Percentiles rank a stretch among this genome's conserved stretches.
These are phyloP conservation scores for Lissocephala sabroskyi DNA, from an alignment of 2,888 invertebrate genomes.

Conservation along the genomic window DNA sequence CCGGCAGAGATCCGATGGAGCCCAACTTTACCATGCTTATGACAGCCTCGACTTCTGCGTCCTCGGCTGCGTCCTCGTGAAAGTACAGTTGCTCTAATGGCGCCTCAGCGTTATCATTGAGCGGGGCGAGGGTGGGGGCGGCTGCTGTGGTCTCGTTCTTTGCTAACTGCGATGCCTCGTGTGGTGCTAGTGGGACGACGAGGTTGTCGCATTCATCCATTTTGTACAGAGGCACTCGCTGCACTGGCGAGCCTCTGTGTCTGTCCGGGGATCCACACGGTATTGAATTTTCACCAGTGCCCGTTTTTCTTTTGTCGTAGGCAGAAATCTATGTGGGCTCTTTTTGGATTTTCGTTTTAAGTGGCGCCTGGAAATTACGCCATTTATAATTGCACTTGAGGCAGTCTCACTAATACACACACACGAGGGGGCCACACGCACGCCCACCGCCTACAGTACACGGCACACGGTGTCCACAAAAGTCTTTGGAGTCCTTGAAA, in stretches of 20 bases:
- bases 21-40: conserved; percentile 45
- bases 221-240: conserved; percentile 68
- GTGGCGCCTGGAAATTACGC: conserved; percentile 51
- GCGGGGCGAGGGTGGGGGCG: neutral
- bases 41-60: conserved; percentile 58
- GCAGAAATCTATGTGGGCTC: neutral
- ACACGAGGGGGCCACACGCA: conserved; percentile 2
- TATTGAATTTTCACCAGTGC: conserved; percentile 34
- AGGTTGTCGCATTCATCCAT: conserved; percentile 74
- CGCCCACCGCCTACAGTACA: conserved; percentile 7
- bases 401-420: conserved; percentile 23
- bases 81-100: conserved; percentile 7
- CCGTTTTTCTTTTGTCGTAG: conserved; percentile 24
- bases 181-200: conserved; percentile 70
- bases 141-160: conserved; percentile 22
- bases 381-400: conserved; percentile 56
- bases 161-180: conserved; percentile 53
- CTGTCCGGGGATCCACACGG: conserved; percentile 15
- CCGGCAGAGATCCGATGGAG: too few species aligned
- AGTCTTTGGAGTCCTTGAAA: conserved; percentile 48
- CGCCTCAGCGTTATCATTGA: conserved; percentile 26
- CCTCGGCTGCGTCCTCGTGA: conserved; percentile 45
- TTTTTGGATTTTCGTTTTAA: conserved; percentile 5
- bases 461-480: conserved; percentile 16
- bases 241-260: conserved; percentile 48